Conservation (phyloP, 2,888 invertebrate genomes). For the Synergus laeviventris region DNA sequence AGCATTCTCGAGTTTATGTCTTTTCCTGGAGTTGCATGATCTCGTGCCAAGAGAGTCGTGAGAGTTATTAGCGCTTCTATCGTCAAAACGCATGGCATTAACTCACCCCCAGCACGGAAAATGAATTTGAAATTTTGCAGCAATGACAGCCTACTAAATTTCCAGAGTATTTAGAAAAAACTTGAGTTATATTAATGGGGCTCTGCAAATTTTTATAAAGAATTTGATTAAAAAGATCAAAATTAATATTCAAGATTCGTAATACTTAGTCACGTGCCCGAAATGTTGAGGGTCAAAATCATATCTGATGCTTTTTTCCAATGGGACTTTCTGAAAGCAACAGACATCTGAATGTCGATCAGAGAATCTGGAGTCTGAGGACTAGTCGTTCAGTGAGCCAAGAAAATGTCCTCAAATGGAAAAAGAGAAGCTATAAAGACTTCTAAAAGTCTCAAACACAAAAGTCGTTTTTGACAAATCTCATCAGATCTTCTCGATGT, state of each 20-base stretch:
- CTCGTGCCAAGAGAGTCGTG: not conserved
- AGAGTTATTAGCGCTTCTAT: not conserved
- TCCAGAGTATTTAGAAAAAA: too few species aligned
- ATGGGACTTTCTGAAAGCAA: not conserved
- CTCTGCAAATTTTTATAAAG: too few species aligned
- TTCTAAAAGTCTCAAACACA: not conserved
- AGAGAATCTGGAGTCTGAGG: constrained; percentile 5
- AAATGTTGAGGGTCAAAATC: not conserved
- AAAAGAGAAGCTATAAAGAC: constrained; percentile 10
- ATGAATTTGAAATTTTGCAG: not conserved
- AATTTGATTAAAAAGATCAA: too few species aligned
- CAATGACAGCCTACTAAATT: too few species aligned
- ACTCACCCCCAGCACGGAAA: not conserved
- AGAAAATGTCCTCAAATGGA: constrained; percentile 8
- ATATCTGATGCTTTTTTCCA: not conserved
- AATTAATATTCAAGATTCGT: not conserved
- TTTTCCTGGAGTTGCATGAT: constrained; percentile 5
- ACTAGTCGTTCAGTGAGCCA: not conserved
- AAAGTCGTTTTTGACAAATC: constrained; percentile 29
- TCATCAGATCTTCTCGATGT: constrained; percentile 12
- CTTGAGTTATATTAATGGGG: too few species aligned
- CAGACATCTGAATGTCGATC: constrained; percentile 10
- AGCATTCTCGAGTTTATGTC: constrained; percentile 27
- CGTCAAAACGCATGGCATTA: not conserved
- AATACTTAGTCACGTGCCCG: not conserved